Evolutionary conservation across 1,140 invertebrate genomes (phyloP).

Genomic region (Aphidius gifuensis): DNA sequence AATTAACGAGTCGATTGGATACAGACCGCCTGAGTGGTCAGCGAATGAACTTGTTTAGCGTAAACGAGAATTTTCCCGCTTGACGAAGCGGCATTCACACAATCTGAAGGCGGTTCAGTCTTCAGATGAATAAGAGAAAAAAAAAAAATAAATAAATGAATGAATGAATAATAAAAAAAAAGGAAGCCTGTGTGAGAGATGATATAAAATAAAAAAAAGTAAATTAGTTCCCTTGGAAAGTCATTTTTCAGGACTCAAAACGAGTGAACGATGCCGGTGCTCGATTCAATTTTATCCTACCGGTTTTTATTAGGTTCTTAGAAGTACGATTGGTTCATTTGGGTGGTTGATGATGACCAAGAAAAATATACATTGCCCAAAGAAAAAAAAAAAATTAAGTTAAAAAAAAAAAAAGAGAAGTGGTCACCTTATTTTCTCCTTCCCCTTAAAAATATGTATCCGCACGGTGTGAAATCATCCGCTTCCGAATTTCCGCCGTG

Average conservation of each 20-base stretch:
- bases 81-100: not conserved
- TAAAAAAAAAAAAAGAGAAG: no score
- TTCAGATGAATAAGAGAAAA: not conserved
- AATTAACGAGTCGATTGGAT: conserved; percentile 12
- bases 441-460: not conserved
- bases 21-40: not conserved
- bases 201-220: conserved; percentile 20
- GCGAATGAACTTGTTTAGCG: conserved; percentile 17
- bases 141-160: not conserved
- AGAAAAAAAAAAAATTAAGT: no score
- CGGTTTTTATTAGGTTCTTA: conserved; percentile 23
- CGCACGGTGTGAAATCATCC: conserved; percentile 27
- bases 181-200: not conserved
- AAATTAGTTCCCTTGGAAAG: conserved; percentile 27
- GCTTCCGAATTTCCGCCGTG: conserved; percentile 28
- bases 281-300: conserved; percentile 22
- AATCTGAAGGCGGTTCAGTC: not conserved
- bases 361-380: no score
- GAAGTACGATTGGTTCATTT: conserved; percentile 11
- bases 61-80: conserved; percentile 14
- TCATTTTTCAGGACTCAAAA: conserved; percentile 25
- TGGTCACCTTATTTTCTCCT: no score
- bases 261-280: conserved; percentile 20
- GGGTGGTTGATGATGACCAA: not conserved
- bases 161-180: not conserved